phyloP scores from a whole-genome alignment of 2,888 invertebrate genomes.

The Dynastes tityus region DNA sequence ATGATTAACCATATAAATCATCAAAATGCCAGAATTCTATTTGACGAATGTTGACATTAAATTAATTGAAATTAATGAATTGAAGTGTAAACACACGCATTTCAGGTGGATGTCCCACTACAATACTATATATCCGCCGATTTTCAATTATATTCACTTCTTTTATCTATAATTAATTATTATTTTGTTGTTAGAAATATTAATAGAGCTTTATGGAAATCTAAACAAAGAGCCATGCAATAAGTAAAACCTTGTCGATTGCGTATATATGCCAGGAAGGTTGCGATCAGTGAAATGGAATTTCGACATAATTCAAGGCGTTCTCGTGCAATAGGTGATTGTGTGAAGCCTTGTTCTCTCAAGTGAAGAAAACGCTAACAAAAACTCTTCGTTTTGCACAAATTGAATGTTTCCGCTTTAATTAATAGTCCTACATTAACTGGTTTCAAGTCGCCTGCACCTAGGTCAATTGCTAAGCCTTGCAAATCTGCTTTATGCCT shows the following conservation, averaged over 20 bases:
- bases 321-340: constrained; percentile 30
- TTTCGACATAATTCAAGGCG: constrained; percentile 40
- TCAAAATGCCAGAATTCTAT: too few species aligned
- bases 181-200: too few species aligned
- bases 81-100: too few species aligned
- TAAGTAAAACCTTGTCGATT: constrained; percentile 21
- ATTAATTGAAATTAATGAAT: too few species aligned
- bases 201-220: constrained; percentile 38
- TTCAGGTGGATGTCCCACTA: too few species aligned
- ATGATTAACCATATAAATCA: too few species aligned
- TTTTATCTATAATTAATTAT: constrained; percentile 60
- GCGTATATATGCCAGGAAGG: constrained; percentile 20
- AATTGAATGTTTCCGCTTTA: constrained; percentile 9
- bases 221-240: constrained; percentile 1
- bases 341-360: constrained; percentile 27
- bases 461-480: neutral
- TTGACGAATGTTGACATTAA: too few species aligned
- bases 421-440: constrained; percentile 5
- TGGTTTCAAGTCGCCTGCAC: neutral
- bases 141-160: too few species aligned
- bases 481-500: neutral
- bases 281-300: constrained; percentile 27
- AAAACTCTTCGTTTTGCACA: constrained; percentile 17
- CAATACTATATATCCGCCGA: too few species aligned
- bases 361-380: constrained; percentile 14